A percentile compares a stretch with the other conserved stretches of the same genome.
These are phyloP conservation scores for Sorex maritimensis DNA, from an alignment of 2,797 vertebrate species.

Conservation along the genomic window DNA sequence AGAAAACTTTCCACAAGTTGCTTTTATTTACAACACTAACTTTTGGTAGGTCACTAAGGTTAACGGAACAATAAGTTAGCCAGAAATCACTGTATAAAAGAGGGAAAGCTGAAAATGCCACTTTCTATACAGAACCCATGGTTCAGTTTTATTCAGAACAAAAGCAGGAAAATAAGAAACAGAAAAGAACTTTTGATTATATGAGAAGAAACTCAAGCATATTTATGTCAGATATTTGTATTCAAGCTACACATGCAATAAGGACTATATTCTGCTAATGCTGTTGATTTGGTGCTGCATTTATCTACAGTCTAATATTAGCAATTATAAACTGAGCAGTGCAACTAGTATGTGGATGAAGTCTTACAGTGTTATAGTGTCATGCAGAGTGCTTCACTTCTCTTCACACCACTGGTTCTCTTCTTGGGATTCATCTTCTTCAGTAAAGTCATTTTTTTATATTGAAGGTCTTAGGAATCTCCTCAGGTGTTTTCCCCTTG, in stretches of 20 bases:
- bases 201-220: constrained; percentile 90
- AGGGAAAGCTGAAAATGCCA: constrained; percentile 86
- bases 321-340: constrained; percentile 99
- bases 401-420: constrained; percentile 99
- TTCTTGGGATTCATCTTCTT: constrained; percentile 99
- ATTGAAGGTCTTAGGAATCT: constrained; percentile 99
- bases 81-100: constrained; percentile 81
- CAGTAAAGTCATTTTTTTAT: constrained; percentile 99
- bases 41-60: constrained; percentile 78
- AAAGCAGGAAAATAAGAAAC: constrained; percentile 85
- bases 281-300: constrained; percentile 90
- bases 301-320: constrained; percentile 96
- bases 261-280: constrained; percentile 90
- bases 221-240: constrained; percentile 92
- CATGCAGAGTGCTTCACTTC: constrained; percentile 93
- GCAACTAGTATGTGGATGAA: constrained; percentile 96
- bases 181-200: constrained; percentile 83
- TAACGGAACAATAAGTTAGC: constrained; percentile 83
- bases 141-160: constrained; percentile 89
- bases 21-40: constrained; percentile 89
- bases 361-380: constrained; percentile 93
- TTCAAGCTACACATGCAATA: no score
- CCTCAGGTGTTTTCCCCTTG: constrained; percentile 96
- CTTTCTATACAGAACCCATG: constrained; percentile 86
- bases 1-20: constrained; percentile 79